phyloP scores from a whole-genome alignment of 2,888 invertebrate genomes.

The Brachypalpus laphriformis region DNA sequence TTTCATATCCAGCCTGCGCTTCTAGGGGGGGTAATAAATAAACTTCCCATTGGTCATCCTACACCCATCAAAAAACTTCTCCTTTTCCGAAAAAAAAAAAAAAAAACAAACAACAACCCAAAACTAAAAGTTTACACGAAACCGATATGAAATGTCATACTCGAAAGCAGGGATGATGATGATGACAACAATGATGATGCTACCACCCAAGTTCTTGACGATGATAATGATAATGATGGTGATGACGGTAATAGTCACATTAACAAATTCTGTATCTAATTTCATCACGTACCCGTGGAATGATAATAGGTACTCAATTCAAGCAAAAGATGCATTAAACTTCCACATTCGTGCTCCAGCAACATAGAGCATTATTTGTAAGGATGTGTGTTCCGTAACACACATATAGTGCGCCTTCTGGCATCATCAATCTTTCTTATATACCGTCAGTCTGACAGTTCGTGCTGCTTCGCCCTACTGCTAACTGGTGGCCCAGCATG shows the following conservation, averaged over 20 bases:
- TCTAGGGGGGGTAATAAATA: constrained; percentile 43
- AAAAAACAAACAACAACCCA: constrained; percentile 3
- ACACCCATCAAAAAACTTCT: constrained; percentile 50
- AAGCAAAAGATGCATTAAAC: constrained; percentile 62
- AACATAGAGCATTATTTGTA: constrained; percentile 2
- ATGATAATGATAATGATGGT: constrained; percentile 28
- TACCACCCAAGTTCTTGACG: constrained; percentile 22
- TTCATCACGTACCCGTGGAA: constrained; percentile 56
- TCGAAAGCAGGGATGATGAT: neutral
- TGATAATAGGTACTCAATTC: constrained; percentile 51
- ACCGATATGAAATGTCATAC: constrained; percentile 16
- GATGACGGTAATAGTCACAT: constrained; percentile 56
- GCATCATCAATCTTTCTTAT: constrained; percentile 63
- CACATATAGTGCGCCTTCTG: constrained; percentile 22
- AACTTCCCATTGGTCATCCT: constrained; percentile 57
- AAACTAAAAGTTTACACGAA: constrained; percentile 36
- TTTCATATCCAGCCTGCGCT: constrained; percentile 25
- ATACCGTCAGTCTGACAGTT: constrained; percentile 41
- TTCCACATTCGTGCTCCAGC: constrained; percentile 32
- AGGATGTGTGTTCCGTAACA: constrained; percentile 4
- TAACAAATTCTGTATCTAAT: constrained; percentile 64
- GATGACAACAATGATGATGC: constrained; percentile 24
- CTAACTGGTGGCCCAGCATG: constrained; percentile 20
- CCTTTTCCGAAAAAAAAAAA: constrained; percentile 27
- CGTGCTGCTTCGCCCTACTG: constrained; percentile 35